These are phyloP conservation scores for Riparia riparia DNA, from an alignment of 2,113 vertebrate species.

Conservation along the genomic window DNA sequence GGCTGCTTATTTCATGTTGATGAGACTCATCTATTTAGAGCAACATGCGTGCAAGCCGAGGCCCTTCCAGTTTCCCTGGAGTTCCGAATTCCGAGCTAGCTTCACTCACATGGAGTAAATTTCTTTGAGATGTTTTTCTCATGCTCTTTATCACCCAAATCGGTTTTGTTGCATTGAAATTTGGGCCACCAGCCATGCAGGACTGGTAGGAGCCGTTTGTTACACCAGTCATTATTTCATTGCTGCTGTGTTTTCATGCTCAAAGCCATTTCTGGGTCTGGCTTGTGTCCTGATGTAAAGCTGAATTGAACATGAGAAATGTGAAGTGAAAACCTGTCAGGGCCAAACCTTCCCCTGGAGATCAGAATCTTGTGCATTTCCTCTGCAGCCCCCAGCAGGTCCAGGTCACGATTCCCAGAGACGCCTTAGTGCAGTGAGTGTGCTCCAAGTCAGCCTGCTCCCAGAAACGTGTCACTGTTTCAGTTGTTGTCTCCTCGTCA, in stretches of 20 bases:
- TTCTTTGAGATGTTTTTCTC: background rate
- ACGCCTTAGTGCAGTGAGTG: background rate
- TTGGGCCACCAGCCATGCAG: background rate
- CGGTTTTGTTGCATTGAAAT: background rate
- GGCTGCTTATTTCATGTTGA: background rate
- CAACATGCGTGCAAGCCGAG: fast-evolving
- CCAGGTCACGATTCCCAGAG: background rate
- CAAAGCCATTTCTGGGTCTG: fast-evolving
- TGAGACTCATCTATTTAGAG: background rate
- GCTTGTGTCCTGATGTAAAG: background rate
- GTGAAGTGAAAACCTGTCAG: background rate
- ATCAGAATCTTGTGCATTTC: background rate
- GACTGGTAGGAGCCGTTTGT: background rate
- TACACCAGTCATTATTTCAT: fast-evolving
- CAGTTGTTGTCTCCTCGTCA: fast-evolving
- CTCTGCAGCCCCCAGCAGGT: fast-evolving
- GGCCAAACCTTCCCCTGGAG: background rate
- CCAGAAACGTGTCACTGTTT: background rate
- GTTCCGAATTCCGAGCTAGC: background rate
- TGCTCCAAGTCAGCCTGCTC: background rate
- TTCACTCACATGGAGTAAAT: background rate
- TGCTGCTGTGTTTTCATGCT: background rate
- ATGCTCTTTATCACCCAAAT: background rate
- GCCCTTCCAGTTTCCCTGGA: background rate
- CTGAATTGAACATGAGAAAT: background rate